A percentile compares a stretch with the other conserved stretches of the same genome.
Evolutionary conservation across 2,113 vertebrate species (phyloP).

Genomic region (Cranoglanis bouderius): DNA sequence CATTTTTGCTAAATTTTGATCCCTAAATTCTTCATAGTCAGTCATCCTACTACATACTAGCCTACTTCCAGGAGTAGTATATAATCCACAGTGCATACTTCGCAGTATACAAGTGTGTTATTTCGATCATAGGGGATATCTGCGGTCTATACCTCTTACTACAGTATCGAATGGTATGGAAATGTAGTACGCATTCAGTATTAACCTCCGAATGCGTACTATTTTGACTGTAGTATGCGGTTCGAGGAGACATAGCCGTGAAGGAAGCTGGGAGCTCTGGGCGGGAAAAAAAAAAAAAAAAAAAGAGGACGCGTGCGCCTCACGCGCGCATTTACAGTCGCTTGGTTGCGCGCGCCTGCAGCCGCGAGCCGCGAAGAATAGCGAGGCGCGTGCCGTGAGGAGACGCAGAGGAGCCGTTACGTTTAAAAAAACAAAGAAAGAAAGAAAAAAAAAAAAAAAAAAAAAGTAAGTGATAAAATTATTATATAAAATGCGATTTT

Average conservation of each 20-base stretch:
- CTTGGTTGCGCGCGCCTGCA: slow-evolving; percentile 20
- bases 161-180: no score
- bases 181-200: background rate
- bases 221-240: background rate
- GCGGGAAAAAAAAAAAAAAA: slow-evolving; percentile 38
- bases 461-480: slow-evolving; percentile 44
- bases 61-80: background rate
- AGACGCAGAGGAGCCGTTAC: slow-evolving; percentile 35
- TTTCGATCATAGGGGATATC: background rate
- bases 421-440: background rate
- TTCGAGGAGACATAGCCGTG: background rate
- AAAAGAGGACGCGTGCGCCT: slow-evolving; percentile 45
- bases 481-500: background rate
- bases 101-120: background rate
- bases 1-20: background rate
- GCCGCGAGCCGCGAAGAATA: slow-evolving; percentile 28
- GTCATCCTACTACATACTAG: background rate
- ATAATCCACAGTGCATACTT: background rate
- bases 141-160: background rate
- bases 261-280: background rate
- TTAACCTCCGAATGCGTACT: background rate
- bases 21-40: background rate
- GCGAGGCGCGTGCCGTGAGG: slow-evolving; percentile 28
- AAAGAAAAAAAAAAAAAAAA: background rate
- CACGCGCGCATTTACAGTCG: slow-evolving; percentile 35